Conservation (phyloP, 2,888 invertebrate species). For the Nemoura dubitans region DNA sequence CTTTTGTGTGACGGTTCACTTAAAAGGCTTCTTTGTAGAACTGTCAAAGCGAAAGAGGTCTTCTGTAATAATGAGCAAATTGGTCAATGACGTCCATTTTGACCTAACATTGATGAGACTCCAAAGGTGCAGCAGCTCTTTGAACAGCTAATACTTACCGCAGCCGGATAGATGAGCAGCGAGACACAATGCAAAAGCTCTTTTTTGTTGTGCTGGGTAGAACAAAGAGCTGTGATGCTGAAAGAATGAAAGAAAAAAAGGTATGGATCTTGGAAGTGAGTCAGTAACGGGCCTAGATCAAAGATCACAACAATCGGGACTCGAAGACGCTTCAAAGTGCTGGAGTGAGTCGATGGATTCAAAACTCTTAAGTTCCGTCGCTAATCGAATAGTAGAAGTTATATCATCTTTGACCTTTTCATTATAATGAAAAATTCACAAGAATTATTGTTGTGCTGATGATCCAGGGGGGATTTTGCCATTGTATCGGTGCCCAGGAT, state of each 20-base stretch:
- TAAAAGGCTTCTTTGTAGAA: not conserved
- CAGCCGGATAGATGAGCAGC: not conserved
- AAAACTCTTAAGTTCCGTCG: not conserved
- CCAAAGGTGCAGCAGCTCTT: not conserved
- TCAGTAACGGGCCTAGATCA: not conserved
- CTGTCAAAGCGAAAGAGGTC: not conserved
- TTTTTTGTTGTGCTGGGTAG: constrained; percentile 1
- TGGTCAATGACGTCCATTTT: constrained; percentile 7
- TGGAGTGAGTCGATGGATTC: not conserved
- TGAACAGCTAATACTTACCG: not conserved
- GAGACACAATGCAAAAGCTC: constrained; percentile 9
- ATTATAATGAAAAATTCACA: not conserved
- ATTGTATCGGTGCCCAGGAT: not conserved
- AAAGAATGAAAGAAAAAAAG: constrained; percentile 20
- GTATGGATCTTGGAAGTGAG: constrained; percentile 4
- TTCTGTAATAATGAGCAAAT: not conserved
- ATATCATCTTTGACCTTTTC: not conserved
- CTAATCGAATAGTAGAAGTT: not conserved
- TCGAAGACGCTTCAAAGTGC: constrained; percentile 25
- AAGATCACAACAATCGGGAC: not conserved
- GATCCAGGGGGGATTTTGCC: not conserved
- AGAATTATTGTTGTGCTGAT: not conserved
- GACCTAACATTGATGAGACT: not conserved
- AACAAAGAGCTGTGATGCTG: constrained; percentile 19
- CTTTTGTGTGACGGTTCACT: not conserved